phyloP scores from a whole-genome alignment of 2,113 vertebrate species.

The Atrichornis clamosus region DNA sequence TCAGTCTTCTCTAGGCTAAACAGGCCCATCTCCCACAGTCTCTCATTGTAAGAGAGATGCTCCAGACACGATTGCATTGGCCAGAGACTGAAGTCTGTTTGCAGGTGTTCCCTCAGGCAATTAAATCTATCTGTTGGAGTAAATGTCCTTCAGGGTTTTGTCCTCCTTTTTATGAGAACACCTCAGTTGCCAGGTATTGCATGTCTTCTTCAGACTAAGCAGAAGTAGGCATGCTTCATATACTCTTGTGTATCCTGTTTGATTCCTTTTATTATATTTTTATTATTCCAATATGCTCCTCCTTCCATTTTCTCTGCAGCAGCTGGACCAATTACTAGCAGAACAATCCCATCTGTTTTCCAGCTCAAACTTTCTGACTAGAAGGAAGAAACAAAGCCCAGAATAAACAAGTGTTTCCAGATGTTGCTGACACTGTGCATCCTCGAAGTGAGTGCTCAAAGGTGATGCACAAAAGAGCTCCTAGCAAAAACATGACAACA shows the following conservation, averaged over 20 bases:
- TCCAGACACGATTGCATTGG: neutral
- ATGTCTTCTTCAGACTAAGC: neutral
- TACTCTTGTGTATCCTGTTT: constrained; percentile 1
- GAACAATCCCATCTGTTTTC: constrained; percentile 76
- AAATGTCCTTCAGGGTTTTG: neutral
- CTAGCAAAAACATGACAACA: neutral
- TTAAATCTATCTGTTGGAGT: neutral
- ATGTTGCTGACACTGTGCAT: neutral
- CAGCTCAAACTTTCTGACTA: constrained; percentile 56
- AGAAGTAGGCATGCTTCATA: constrained; percentile 11
- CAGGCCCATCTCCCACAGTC: neutral
- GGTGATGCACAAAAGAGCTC: neutral
- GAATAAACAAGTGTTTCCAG: neutral
- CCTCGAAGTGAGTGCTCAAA: neutral
- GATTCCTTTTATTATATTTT: constrained; percentile 34
- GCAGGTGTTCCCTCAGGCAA: neutral
- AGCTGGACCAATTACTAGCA: constrained; percentile 78
- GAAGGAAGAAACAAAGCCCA: constrained; percentile 16
- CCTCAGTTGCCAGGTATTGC: neutral
- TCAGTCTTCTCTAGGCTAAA: neutral
- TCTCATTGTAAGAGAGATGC: neutral
- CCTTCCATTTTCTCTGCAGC: constrained; percentile 66
- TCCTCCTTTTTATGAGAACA: neutral
- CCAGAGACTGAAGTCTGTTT: neutral
- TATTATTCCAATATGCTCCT: constrained; percentile 29